Evolutionary conservation across 2,888 invertebrate genomes (phyloP).

Genomic region (Drosophila putrida): DNA sequence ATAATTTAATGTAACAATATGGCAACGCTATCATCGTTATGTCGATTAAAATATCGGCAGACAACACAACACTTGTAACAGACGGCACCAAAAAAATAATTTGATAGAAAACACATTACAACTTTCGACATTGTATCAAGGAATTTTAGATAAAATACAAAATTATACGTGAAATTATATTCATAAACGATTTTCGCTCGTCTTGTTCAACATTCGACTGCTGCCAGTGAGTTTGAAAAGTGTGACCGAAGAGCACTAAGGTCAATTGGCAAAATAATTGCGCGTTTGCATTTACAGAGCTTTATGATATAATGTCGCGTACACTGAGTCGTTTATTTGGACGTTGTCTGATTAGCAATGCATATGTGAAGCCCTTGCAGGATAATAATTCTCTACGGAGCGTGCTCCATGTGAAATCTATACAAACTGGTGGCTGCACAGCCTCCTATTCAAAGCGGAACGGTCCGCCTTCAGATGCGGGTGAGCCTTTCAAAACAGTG

Average conservation of each 20-base stretch:
- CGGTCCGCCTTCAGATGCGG: slow-evolving; percentile 54
- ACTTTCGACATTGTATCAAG: slow-evolving; percentile 35
- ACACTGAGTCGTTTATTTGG: slow-evolving; percentile 62
- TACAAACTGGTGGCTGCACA: slow-evolving; percentile 20
- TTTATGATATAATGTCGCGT: slow-evolving; percentile 77
- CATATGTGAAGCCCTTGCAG: slow-evolving; percentile 21
- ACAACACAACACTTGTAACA: slow-evolving; percentile 17
- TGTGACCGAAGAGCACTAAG: slow-evolving; percentile 26
- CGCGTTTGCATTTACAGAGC: slow-evolving; percentile 45
- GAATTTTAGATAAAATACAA: slow-evolving; percentile 35
- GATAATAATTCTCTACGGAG: slow-evolving; percentile 3
- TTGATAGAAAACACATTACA: slow-evolving; percentile 12
- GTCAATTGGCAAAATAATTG: slow-evolving; percentile 41
- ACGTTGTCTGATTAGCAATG: slow-evolving; percentile 27
- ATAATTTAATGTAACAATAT: slow-evolving; percentile 6
- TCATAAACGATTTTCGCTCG: slow-evolving; percentile 10
- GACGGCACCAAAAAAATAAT: background rate
- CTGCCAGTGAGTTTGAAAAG: slow-evolving; percentile 30
- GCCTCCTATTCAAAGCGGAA: slow-evolving; percentile 65
- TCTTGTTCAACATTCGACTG: slow-evolving; percentile 19
- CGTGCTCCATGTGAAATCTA: slow-evolving; percentile 19
- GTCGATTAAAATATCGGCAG: slow-evolving; percentile 38
- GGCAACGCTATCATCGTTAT: slow-evolving; percentile 32
- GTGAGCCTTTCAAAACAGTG: slow-evolving; percentile 59
- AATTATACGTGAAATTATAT: slow-evolving; percentile 52